Conservation (phyloP, 2,113 vertebrate species). For the Forbesichthys papilliferus region DNA sequence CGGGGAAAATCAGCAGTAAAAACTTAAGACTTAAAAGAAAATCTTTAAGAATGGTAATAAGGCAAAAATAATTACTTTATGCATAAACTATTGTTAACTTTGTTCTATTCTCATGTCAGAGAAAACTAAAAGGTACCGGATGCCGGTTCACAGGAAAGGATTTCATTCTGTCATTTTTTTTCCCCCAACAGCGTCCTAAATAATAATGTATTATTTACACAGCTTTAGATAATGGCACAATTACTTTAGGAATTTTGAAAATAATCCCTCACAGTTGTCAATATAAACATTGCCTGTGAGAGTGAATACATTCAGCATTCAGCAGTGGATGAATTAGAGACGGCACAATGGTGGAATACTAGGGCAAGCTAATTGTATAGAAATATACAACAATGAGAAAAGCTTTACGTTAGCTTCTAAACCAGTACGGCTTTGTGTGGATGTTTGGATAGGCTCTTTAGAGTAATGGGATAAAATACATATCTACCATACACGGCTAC, state of each 20-base stretch:
- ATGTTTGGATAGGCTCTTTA: too few species aligned
- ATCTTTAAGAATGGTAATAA: neutral
- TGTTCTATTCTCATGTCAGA: neutral
- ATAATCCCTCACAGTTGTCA: neutral
- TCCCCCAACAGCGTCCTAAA: too few species aligned
- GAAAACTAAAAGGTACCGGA: neutral
- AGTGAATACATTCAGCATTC: neutral
- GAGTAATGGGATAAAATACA: too few species aligned
- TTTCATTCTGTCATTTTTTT: neutral
- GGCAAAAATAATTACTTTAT: neutral
- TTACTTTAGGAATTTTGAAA: neutral
- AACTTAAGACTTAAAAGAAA: neutral
- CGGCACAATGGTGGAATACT: neutral
- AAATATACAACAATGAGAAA: too few species aligned
- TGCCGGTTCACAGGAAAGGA: neutral
- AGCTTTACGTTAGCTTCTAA: too few species aligned
- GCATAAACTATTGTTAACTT: neutral
- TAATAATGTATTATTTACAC: neutral
- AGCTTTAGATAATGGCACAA: neutral
- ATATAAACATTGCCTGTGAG: neutral
- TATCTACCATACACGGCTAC: too few species aligned
- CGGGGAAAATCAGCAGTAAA: slow-evolving; percentile 15
- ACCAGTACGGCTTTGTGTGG: too few species aligned
- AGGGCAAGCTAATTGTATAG: neutral
- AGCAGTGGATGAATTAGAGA: neutral